phyloP scores from a whole-genome alignment of 2,888 invertebrate species.

The Pecten maximus region DNA sequence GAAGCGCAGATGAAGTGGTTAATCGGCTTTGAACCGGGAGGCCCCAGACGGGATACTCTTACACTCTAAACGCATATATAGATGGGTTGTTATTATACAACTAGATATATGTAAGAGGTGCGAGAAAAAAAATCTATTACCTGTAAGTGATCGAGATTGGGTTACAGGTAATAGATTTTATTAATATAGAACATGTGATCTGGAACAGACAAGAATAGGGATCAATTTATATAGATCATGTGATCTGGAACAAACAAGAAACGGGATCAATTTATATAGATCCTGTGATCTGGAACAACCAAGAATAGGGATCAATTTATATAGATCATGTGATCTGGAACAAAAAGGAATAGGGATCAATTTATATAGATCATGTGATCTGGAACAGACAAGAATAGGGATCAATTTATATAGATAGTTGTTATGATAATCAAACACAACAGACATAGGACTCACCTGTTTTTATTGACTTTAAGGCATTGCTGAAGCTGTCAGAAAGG shows the following conservation, averaged over 20 bases:
- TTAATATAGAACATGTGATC: background rate
- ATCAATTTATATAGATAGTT: background rate
- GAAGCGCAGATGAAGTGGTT: no score
- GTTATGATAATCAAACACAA: background rate
- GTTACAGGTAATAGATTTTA: no score
- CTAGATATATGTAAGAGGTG: no score
- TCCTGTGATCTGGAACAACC: background rate
- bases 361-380: background rate
- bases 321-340: background rate
- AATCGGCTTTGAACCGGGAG: no score
- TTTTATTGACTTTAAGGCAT: slow-evolving; percentile 71
- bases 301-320: background rate
- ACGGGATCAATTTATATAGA: background rate
- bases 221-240: no score
- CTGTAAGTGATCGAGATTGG: no score
- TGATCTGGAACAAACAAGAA: background rate
- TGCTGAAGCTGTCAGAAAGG: slow-evolving; percentile 69
- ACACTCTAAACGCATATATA: no score
- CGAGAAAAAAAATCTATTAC: no score
- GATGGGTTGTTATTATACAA: no score
- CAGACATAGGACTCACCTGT: slow-evolving; percentile 65
- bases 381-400: background rate
- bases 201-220: background rate
- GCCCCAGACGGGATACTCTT: no score
- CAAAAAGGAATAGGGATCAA: no score